These are phyloP conservation scores for Alectura lathami DNA, from an alignment of 2,113 vertebrate species.

Conservation along the genomic window DNA sequence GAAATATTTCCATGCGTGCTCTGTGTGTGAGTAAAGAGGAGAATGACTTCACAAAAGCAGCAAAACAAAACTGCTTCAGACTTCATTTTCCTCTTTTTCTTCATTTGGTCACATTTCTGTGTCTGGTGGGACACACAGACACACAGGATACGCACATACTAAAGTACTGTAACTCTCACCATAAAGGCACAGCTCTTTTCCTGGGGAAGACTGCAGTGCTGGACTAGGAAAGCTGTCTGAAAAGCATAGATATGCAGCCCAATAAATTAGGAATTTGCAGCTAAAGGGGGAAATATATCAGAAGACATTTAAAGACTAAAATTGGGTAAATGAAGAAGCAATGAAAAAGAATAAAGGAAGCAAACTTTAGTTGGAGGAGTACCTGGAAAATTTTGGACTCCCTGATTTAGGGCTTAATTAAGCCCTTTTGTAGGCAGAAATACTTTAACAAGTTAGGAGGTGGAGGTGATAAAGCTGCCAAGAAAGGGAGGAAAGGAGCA, in stretches of 20 bases:
- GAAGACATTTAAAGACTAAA: background rate
- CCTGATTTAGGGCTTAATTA: background rate
- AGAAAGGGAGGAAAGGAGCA: background rate
- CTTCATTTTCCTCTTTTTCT: background rate
- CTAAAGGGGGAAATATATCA: background rate
- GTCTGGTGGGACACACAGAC: background rate
- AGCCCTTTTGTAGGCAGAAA: background rate
- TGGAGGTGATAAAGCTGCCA: background rate
- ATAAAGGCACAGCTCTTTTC: background rate
- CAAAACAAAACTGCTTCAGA: background rate
- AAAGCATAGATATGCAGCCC: background rate
- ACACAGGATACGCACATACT: rapidly evolving
- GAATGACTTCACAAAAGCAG: background rate
- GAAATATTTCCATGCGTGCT: background rate
- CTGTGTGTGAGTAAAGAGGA: background rate
- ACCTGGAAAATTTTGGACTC: background rate
- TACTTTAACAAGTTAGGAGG: background rate
- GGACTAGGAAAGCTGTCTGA: background rate
- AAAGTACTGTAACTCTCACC: background rate
- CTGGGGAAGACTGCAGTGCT: background rate
- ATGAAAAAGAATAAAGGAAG: background rate
- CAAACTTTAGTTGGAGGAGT: background rate
- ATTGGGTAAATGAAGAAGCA: background rate
- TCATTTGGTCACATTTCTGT: background rate
- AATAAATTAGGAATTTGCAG: background rate